Conservation (phyloP, 2,888 invertebrate species). For the Lissocephala sabroskyi region DNA sequence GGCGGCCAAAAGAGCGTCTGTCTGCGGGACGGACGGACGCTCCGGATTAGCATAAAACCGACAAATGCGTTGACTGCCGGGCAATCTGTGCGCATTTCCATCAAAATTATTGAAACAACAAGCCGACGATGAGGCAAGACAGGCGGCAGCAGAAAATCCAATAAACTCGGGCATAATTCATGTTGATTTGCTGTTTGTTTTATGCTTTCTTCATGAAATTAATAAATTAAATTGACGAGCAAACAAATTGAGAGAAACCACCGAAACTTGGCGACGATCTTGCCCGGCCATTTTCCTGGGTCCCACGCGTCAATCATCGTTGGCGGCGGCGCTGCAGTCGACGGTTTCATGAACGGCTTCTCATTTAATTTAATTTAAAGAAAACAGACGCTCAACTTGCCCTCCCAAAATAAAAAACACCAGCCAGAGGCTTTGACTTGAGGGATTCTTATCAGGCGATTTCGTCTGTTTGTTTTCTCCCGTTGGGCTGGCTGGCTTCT, state of each 20-base stretch:
- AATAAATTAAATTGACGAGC: constrained; percentile 51
- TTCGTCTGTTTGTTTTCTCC: constrained; percentile 19
- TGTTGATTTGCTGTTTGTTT: constrained; percentile 11
- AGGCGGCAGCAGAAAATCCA: constrained; percentile 17
- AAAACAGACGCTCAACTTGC: background rate
- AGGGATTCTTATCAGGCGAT: constrained; percentile 35
- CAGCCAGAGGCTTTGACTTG: constrained; percentile 12
- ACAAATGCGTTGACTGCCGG: background rate
- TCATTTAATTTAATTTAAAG: constrained; percentile 37
- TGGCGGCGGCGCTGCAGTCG: no score
- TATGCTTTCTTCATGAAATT: constrained; percentile 26
- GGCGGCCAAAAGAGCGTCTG: no score
- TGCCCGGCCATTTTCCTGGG: no score
- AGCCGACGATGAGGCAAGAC: background rate
- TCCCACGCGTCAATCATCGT: constrained; percentile 7
- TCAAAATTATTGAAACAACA: background rate
- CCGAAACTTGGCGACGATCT: no score
- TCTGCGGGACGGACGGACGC: no score
- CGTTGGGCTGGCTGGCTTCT: constrained; percentile 26
- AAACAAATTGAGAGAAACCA: constrained; percentile 42
- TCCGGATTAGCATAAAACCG: no score
- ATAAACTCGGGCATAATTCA: constrained; percentile 15
- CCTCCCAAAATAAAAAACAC: background rate
- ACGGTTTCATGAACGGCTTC: no score
- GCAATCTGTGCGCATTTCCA: background rate